phyloP scores from a whole-genome alignment of 2,888 invertebrate species.

The Venustoraphidia nigricollis region DNA sequence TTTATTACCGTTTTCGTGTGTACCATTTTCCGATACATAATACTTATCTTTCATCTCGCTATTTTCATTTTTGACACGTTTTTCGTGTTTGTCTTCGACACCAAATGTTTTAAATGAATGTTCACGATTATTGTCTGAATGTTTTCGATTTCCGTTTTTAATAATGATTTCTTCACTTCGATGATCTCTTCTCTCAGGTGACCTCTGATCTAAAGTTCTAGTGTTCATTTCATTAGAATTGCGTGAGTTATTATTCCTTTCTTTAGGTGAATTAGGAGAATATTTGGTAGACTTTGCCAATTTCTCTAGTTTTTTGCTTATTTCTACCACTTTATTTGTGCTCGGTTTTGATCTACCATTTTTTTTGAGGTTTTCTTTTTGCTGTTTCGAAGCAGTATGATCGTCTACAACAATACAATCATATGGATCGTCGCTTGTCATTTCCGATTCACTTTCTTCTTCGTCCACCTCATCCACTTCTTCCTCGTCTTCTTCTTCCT shows the following conservation, averaged over 20 bases:
- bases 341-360: neutral
- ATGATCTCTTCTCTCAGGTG: constrained; percentile 16
- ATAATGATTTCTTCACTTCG: constrained; percentile 20
- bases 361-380: constrained; percentile 17
- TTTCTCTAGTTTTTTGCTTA: constrained; percentile 28
- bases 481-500: constrained; percentile 38
- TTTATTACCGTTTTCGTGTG: constrained; percentile 14
- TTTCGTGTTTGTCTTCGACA: constrained; percentile 19
- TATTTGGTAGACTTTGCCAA: constrained; percentile 27
- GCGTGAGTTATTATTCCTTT: constrained; percentile 16
- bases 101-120: constrained; percentile 24
- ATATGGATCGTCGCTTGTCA: constrained; percentile 57
- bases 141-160: constrained; percentile 9
- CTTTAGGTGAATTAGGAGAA: constrained; percentile 18
- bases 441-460: constrained; percentile 44
- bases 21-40: constrained; percentile 13
- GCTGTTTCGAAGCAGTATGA: constrained; percentile 33
- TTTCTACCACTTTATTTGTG: constrained; percentile 27
- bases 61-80: constrained; percentile 13
- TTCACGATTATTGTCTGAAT: constrained; percentile 8
- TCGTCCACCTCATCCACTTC: constrained; percentile 49
- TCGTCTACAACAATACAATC: constrained; percentile 77
- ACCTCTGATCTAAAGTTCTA: constrained; percentile 9
- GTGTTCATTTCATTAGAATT: constrained; percentile 11
- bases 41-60: constrained; percentile 15